Base-by-base conservation (phyloP, 2,888 invertebrate genomes). In the Atethmia centrago region DNA sequence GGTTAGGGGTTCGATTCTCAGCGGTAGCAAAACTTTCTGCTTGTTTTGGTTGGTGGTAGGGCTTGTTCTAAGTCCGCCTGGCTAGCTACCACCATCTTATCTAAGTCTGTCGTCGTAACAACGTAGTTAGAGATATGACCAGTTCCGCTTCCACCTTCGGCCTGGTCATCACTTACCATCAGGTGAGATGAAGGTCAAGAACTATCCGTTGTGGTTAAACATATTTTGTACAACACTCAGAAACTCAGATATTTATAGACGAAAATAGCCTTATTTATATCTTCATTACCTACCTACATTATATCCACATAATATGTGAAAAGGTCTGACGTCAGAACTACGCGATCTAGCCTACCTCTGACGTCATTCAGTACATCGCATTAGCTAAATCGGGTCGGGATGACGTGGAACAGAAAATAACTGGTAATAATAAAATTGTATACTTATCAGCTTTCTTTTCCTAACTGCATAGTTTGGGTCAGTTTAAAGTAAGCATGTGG, bases 281-380 rank as follows among this genome's bases (percentile, higher is more conserved):
- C 8, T 36, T 14, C 3, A 28, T 68, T 19, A n/a, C n/a, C 36
- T 36, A 36, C 36, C 36, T 36, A 36, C 36, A 3, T 3, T 25
- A 10, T 10, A 53, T 53, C 16, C 21, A 67, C 19, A 2, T 59
- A 14, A 63, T 63, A 47, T 62, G 5, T 42, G 21, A 25, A 47
- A 42, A 47, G 8, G 25, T 59, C n/a, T 71, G 77, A 71, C 56
- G 82, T 79, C 65, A 66, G 21, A 71, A 19, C 8, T 49, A 58
- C 62, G 61, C 42, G 49, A 77, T 42, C 16, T 51, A 51, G 16
- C 45, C 0, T 25, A 28, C 1, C 31, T 77, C 14, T 49, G 71
- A 79, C 71, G 77, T 81, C 65, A 76, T 61, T 31, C 51, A 3
- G 25, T 53, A 77, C 42, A 49, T 49, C 25, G 25, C 40, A 53